Percentiles rank a stretch among this genome's conserved stretches.
Conservation (phyloP, 1,140 invertebrate species). For the Pseudachorutes palmiensis region DNA sequence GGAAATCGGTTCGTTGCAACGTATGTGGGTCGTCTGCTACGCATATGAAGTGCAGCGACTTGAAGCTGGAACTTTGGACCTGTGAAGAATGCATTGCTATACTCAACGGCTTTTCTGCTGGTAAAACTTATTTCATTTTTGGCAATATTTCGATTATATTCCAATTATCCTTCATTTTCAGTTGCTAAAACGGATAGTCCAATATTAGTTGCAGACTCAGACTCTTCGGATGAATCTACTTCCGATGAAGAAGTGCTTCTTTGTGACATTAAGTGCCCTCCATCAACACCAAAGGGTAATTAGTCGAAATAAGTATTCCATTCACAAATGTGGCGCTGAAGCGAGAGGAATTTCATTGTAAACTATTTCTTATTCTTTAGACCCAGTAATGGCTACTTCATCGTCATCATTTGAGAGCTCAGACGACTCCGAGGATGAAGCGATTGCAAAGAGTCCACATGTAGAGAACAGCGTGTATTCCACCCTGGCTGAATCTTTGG, state of each 20-base stretch:
- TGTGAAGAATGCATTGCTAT: conserved; percentile 15
- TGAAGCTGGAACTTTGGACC: conserved; percentile 13
- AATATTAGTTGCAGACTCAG: no score
- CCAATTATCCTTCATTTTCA: background rate
- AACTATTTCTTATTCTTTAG: background rate
- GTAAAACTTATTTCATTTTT: background rate
- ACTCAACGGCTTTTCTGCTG: background rate
- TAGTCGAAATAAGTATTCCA: no score
- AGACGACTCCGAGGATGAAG: background rate
- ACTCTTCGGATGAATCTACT: no score
- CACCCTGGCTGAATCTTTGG: no score
- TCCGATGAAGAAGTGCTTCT: no score
- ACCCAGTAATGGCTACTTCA: background rate
- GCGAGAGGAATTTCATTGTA: background rate
- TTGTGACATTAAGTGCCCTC: no score
- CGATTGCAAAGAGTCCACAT: background rate
- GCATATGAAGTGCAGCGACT: conserved; percentile 47
- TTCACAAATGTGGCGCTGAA: background rate
- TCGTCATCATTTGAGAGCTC: background rate
- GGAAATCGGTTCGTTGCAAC: conserved; percentile 50
- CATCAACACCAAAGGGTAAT: no score
- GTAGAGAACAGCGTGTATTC: background rate
- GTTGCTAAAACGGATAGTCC: no score
- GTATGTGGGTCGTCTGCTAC: conserved; percentile 52
- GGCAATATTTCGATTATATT: background rate